phyloP scores from a whole-genome alignment of 2,888 invertebrate genomes.

The Melipona beecheii region DNA sequence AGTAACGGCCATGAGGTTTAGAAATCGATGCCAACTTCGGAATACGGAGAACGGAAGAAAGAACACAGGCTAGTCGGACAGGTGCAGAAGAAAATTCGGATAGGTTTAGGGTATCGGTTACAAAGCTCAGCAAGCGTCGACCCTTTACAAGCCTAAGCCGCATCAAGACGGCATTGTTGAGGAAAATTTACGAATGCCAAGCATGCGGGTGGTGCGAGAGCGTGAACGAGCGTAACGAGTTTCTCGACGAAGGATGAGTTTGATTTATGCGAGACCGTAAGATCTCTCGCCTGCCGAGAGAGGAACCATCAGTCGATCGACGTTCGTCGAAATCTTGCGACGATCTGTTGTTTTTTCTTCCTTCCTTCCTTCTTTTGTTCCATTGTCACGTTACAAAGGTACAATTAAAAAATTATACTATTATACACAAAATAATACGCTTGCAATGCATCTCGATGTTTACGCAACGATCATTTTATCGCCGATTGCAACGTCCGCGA shows the following conservation, averaged over 20 bases:
- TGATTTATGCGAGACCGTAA: slow-evolving; percentile 73
- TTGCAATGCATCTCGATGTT: too few relatives aligned
- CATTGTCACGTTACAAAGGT: background rate
- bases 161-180: slow-evolving; percentile 69
- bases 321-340: background rate
- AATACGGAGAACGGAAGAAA: background rate
- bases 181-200: slow-evolving; percentile 73
- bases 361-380: too few relatives aligned
- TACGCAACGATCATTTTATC: too few relatives aligned
- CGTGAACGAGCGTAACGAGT: slow-evolving; percentile 45
- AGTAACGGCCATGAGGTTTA: background rate
- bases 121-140: slow-evolving; percentile 63
- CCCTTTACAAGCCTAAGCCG: slow-evolving; percentile 36
- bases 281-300: slow-evolving; percentile 40
- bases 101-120: slow-evolving; percentile 72
- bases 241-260: slow-evolving; percentile 38
- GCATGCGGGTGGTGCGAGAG: slow-evolving; percentile 37
- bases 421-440: background rate
- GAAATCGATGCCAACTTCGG: background rate
- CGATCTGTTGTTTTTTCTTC: background rate
- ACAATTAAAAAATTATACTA: background rate
- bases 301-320: background rate
- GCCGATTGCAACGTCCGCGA: background rate
- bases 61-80: slow-evolving; percentile 33
- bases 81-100: slow-evolving; percentile 63